Evolutionary conservation across 2,797 vertebrate genomes (phyloP), one percentile per base, ranked within the genome.

Genomic region (Xyrichtys novacula): DNA sequence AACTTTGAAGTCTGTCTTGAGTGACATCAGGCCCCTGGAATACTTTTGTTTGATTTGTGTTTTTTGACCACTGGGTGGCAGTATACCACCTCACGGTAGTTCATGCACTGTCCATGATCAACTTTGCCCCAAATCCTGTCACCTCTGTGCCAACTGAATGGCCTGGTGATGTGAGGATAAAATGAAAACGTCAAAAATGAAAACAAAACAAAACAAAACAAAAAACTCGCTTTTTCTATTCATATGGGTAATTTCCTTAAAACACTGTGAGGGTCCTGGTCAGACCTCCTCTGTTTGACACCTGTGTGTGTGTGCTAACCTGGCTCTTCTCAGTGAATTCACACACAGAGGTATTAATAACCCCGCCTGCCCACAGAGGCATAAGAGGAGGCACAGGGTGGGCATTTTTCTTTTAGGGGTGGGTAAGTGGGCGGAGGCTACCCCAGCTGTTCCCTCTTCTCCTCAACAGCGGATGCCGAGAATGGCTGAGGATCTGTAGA

Each of bases 371-470:
- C 62, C 58, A 39, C 53, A 44, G 26, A 63, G 61, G 75, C 67
- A 71, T 42, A 19, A 69, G 62, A 39, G 22, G 62, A 63, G 59
- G 63, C 0, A 4, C 38, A 19, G 71, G 43, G 44, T 5, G 2
- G 56, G 52, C 32, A 6, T 20, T 49, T 48, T 19, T 25, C 7
- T 9, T 23, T 50, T 39, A 20, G 15, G 42, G 40, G 40, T 22
- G 19, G 29, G 48, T 12, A n/a, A 32, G 48, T 40, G 48, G 59
- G 64, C 1, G 53, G 77, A 57, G 10, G 43, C 34, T 57, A 10
- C 53, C 81, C 86, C 85, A 86, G 85, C 87, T 92, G 88, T 85
- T 86, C 53, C 50, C 58, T 76, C 85, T 77, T 74, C 85, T 89
- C 81, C 88, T 89, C 80, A 34, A 86, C 72, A 81, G 83, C 61